Evolutionary conservation across 2,888 invertebrate genomes (phyloP).

Genomic region (Rhagonycha fulva): DNA sequence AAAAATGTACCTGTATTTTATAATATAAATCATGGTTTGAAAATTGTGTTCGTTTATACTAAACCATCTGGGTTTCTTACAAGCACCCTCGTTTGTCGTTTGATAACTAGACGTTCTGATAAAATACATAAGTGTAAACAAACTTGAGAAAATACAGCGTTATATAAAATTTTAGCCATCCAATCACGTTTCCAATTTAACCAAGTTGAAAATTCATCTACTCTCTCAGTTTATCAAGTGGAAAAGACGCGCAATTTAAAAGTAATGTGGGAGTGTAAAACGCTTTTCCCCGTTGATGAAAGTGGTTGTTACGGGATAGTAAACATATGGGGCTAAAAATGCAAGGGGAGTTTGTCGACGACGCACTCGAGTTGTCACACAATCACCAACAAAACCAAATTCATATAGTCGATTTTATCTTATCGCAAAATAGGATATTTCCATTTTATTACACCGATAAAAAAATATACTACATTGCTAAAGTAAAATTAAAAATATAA

Average conservation of each 20-base stretch:
- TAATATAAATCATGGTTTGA: not conserved
- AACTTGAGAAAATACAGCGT: not conserved
- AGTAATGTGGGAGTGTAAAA: slow-evolving; percentile 2
- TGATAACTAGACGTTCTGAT: not conserved
- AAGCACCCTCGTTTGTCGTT: not conserved
- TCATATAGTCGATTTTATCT: not conserved
- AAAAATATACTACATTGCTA: not conserved
- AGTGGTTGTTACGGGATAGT: slow-evolving; percentile 5
- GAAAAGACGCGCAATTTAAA: not conserved
- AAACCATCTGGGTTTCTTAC: not conserved
- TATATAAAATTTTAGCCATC: not conserved
- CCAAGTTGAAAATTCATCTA: not conserved
- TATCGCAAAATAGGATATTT: not conserved
- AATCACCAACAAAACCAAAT: not conserved
- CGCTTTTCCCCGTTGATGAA: slow-evolving; percentile 5
- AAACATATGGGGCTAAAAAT: not conserved
- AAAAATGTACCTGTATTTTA: not conserved
- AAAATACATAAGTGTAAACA: not conserved
- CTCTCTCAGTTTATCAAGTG: not conserved
- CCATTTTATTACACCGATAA: not conserved
- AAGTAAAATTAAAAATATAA: not conserved
- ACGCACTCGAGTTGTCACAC: not conserved
- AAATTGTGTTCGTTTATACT: not conserved
- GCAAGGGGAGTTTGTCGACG: not conserved
- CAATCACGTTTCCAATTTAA: not conserved